phyloP scores from a whole-genome alignment of 1,140 invertebrate genomes.

The Macrostomum lignano region DNA sequence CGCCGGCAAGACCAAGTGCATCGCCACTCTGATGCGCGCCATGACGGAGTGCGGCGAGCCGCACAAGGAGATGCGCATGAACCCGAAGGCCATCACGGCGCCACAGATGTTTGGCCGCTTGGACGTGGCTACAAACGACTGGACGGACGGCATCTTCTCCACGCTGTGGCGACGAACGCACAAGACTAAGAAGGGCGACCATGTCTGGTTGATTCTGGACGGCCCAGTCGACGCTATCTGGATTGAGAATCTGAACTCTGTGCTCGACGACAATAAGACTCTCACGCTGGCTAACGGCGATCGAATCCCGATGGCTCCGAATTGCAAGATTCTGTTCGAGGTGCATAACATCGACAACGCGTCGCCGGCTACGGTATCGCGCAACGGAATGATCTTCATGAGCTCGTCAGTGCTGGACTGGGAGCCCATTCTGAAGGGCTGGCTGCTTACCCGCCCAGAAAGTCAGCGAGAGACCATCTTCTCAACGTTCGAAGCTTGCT shows the following conservation, averaged over 20 bases:
- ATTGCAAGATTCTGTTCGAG: constrained; percentile 77
- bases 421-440: constrained; percentile 52
- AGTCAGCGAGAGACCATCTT: constrained; percentile 44
- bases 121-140: constrained; percentile 83
- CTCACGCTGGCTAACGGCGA: constrained; percentile 77
- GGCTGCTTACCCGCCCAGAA: constrained; percentile 44
- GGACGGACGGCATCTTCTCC: constrained; percentile 89
- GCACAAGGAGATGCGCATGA: constrained; percentile 65
- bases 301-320: constrained; percentile 62
- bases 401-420: constrained; percentile 69
- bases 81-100: constrained; percentile 80
- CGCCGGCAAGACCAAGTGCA: constrained; percentile 75
- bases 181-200: constrained; percentile 32
- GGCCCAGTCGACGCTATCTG: constrained; percentile 29
- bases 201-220: constrained; percentile 26
- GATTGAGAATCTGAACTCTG: constrained; percentile 30
- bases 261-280: constrained; percentile 33
- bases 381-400: constrained; percentile 89
- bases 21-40: constrained; percentile 56
- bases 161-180: constrained; percentile 74
- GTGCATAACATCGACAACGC: constrained; percentile 79
- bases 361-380: constrained; percentile 68
- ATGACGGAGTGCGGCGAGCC: constrained; percentile 24
- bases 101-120: constrained; percentile 83
- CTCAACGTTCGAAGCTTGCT: constrained; percentile 46